Conservation (phyloP, 2,888 invertebrate genomes). For the Esperia sulphurella region DNA sequence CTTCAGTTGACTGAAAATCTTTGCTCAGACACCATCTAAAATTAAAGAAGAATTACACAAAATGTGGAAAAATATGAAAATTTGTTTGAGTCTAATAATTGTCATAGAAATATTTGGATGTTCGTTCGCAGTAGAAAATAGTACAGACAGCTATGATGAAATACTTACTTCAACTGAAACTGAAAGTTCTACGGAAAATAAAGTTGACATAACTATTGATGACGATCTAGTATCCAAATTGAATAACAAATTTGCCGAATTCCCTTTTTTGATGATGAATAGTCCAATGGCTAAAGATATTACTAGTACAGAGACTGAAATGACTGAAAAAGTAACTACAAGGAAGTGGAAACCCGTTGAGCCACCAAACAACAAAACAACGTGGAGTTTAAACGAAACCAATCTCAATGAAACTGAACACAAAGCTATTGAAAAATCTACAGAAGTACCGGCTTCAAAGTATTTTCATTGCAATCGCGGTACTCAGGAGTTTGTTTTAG, state of each 20-base stretch:
- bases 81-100: background rate
- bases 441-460: background rate
- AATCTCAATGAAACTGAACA: background rate
- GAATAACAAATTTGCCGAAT: too few relatives aligned
- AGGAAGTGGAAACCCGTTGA: background rate
- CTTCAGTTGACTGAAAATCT: background rate
- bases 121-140: too few relatives aligned
- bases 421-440: background rate
- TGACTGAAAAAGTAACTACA: background rate
- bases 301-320: background rate
- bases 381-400: too few relatives aligned
- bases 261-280: too few relatives aligned
- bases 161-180: too few relatives aligned
- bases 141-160: too few relatives aligned
- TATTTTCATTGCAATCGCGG: background rate
- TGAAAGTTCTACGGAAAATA: background rate
- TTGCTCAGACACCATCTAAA: background rate
- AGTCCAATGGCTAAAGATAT: background rate
- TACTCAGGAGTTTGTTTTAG: constrained; percentile 20
- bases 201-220: background rate
- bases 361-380: background rate
- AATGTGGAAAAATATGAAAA: background rate
- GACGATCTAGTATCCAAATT: too few relatives aligned
- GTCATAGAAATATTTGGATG: background rate
- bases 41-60: background rate